Conservation (phyloP, 2,888 invertebrate species). For the Metopia argyrocephala region DNA sequence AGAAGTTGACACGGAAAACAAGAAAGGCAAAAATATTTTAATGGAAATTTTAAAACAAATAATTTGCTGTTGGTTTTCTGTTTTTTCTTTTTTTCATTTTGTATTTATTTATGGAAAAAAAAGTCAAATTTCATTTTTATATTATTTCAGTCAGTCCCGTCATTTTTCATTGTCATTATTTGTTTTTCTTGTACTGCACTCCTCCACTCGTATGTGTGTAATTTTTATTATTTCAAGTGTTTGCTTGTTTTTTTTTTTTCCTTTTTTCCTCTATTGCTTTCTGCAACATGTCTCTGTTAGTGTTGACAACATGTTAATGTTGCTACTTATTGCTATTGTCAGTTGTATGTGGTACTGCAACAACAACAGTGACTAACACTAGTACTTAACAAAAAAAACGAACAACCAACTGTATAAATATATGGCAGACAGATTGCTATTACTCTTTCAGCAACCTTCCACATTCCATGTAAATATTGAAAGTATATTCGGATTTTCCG, state of each 20-base stretch:
- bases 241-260: neutral
- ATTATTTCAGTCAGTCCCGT: constrained; percentile 41
- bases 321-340: constrained; percentile 38
- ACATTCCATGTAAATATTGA: too few species aligned
- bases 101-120: neutral
- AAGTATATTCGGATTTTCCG: too few species aligned
- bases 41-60: neutral
- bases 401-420: constrained; percentile 27
- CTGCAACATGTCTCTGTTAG: constrained; percentile 37
- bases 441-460: neutral
- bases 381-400: neutral
- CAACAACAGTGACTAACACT: constrained; percentile 5
- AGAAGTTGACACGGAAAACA: neutral
- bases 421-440: neutral
- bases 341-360: constrained; percentile 2
- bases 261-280: constrained; percentile 18
- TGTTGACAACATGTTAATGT: constrained; percentile 54
- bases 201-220: neutral
- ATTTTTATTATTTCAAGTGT: neutral
- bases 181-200: neutral
- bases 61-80: neutral
- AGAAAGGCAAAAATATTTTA: neutral
- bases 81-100: neutral
- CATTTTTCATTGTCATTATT: constrained; percentile 56
- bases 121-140: neutral